These are phyloP conservation scores for Drosophila parvula DNA, from an alignment of 1,140 invertebrate species.

Conservation along the genomic window DNA sequence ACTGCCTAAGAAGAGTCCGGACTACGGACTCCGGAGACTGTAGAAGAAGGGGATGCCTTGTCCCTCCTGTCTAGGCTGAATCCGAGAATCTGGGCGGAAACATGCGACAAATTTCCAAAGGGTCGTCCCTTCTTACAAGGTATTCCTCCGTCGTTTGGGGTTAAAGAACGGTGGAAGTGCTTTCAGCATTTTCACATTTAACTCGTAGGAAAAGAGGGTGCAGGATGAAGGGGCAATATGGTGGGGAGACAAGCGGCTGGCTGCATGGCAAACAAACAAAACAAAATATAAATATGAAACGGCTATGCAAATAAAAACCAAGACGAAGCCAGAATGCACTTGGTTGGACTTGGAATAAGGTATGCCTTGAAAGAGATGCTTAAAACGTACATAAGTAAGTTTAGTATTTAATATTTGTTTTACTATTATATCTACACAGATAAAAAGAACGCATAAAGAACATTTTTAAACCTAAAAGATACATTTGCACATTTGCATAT, in stretches of 20 bases:
- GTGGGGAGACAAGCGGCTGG: background rate
- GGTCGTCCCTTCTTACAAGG: slow-evolving; percentile 34
- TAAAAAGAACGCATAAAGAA: background rate
- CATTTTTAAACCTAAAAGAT: background rate
- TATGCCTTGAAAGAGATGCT: background rate
- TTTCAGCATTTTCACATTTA: slow-evolving; percentile 74
- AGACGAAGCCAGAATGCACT: slow-evolving; percentile 33
- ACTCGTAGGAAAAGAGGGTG: slow-evolving; percentile 4
- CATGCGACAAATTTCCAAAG: slow-evolving; percentile 38
- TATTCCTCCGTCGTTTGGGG: slow-evolving; percentile 50
- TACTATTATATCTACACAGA: too few species aligned
- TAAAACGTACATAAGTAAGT: background rate
- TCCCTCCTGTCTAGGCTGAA: slow-evolving; percentile 18
- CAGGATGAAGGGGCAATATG: background rate
- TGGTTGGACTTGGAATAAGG: background rate
- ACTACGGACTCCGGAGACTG: background rate
- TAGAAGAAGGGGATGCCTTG: background rate
- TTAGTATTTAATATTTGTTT: too few species aligned
- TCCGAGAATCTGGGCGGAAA: slow-evolving; percentile 18
- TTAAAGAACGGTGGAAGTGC: slow-evolving; percentile 79
- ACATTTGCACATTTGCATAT: too few species aligned
- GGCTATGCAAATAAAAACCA: slow-evolving; percentile 12
- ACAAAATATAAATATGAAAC: slow-evolving; percentile 56
- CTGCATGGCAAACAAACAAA: slow-evolving; percentile 46
- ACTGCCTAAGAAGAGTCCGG: slow-evolving; percentile 26